phyloP scores from a whole-genome alignment of 2,797 vertebrate genomes.

The Pangasius sanitwongsei region DNA sequence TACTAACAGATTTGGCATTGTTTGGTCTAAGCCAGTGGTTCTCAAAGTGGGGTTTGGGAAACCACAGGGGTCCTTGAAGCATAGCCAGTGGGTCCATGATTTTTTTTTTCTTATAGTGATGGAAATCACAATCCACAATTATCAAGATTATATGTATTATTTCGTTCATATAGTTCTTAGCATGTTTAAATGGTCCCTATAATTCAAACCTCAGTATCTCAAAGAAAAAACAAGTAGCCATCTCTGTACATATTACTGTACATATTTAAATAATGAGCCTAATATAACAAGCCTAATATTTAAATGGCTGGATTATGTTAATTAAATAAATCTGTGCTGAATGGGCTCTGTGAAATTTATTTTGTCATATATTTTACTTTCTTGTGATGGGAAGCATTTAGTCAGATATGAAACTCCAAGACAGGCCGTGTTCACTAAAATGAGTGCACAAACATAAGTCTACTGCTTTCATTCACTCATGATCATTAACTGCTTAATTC shows the following conservation, averaged over 20 bases:
- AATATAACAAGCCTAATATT: neutral
- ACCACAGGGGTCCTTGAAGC: neutral
- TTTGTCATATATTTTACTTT: neutral
- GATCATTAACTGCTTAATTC: neutral
- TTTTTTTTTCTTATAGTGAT: neutral
- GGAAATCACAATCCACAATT: neutral
- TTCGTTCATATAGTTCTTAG: neutral
- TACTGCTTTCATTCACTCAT: neutral
- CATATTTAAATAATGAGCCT: neutral
- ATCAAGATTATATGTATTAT: neutral
- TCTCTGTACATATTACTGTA: neutral
- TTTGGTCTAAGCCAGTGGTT: neutral
- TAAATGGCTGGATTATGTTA: neutral
- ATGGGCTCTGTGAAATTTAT: neutral
- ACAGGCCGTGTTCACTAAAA: neutral
- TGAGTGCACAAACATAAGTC: neutral
- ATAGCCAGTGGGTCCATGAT: neutral
- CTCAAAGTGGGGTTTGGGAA: neutral
- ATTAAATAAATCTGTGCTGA: constrained; percentile 2
- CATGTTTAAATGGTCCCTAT: neutral
- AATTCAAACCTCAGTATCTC: neutral
- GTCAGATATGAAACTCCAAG: neutral
- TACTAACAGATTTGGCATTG: neutral
- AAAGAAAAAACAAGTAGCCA: neutral
- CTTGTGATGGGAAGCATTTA: neutral